phyloP scores from a whole-genome alignment of 1,140 invertebrate genomes.

The Nomia melanderi region DNA sequence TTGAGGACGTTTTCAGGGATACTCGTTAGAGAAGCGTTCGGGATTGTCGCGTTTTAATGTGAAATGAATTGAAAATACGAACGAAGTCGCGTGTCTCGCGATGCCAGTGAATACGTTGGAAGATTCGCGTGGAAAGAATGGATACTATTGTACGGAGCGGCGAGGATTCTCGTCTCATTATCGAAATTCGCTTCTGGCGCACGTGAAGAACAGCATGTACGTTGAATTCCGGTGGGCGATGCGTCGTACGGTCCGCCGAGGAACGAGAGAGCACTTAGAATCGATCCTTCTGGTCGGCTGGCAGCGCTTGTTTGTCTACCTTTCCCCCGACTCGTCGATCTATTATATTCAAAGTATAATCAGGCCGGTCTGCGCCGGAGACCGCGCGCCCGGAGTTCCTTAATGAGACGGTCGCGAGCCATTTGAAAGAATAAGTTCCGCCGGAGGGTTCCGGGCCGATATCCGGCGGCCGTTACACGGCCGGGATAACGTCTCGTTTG shows the following conservation, averaged over 20 bases:
- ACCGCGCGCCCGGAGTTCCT: conserved; percentile 14
- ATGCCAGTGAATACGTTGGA: too few species aligned
- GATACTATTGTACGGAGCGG: too few species aligned
- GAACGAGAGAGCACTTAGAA: neutral
- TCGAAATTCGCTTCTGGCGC: too few species aligned
- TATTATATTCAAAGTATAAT: conserved; percentile 49
- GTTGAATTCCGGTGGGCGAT: too few species aligned
- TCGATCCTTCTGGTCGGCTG: neutral
- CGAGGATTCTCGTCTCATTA: too few species aligned
- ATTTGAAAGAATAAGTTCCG: conserved; percentile 40
- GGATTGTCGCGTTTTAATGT: neutral
- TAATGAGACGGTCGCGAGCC: conserved; percentile 30
- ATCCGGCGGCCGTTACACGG: neutral
- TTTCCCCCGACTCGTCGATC: conserved; percentile 34
- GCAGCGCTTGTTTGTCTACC: neutral
- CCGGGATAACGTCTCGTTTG: conserved; percentile 14
- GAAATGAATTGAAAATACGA: too few species aligned
- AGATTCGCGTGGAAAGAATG: too few species aligned
- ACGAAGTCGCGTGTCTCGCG: too few species aligned
- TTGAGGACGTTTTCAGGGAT: neutral
- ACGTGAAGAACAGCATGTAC: too few species aligned
- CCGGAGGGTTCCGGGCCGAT: neutral
- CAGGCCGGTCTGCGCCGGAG: conserved; percentile 4
- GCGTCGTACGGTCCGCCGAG: neutral
- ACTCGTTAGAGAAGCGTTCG: neutral